A percentile compares a stretch with the other conserved stretches of the same genome.
phyloP scores from a whole-genome alignment of 2,797 vertebrate species.

The Mus spretus region DNA sequence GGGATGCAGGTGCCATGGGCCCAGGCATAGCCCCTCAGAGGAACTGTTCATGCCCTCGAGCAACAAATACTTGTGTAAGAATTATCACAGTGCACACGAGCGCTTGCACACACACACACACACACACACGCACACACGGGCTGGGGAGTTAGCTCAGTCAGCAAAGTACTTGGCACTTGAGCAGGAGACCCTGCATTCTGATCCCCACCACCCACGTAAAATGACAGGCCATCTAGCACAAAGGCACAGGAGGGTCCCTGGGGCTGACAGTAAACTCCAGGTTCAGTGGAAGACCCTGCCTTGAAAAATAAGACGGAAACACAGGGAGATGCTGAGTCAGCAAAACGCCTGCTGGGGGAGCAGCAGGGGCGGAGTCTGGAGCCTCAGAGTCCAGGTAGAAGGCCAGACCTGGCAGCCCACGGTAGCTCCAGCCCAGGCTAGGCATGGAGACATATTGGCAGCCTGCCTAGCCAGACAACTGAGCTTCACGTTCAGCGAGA shows the following conservation, averaged over 20 bases:
- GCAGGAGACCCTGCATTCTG: neutral
- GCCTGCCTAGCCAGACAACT: neutral
- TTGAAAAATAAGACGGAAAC: neutral
- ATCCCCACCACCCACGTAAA: neutral
- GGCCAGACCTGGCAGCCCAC: neutral
- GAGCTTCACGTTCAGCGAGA: neutral
- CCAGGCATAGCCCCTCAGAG: neutral
- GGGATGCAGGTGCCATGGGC: rapidly evolving
- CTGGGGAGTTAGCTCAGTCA: neutral
- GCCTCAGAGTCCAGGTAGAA: neutral
- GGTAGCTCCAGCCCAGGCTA: neutral
- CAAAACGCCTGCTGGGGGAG: neutral
- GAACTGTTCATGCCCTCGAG: neutral
- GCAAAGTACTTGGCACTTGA: neutral
- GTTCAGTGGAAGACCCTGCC: neutral
- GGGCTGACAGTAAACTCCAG: neutral
- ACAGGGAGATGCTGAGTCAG: neutral
- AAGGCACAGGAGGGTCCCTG: neutral
- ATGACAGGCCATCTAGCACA: neutral
- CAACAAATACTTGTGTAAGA: rapidly evolving
- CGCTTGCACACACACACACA: neutral
- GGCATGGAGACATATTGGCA: no score
- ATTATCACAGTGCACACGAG: rapidly evolving
- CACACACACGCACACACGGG: neutral
- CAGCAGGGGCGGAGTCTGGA: neutral